These are phyloP conservation scores for Lathamus discolor DNA, from an alignment of 2,113 vertebrate species.

Conservation along the genomic window DNA sequence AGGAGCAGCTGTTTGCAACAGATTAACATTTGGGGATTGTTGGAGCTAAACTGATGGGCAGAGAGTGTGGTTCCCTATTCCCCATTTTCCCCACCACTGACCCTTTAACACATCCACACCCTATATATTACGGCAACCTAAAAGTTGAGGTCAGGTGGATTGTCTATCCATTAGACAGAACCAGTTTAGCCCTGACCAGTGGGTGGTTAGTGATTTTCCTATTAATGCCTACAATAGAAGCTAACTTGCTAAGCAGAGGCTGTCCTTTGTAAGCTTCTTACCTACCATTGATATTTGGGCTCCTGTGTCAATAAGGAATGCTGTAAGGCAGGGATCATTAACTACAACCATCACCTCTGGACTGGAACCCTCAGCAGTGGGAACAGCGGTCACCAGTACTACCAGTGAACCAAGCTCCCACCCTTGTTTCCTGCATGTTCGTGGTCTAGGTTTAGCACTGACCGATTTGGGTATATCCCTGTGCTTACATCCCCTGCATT, in stretches of 20 bases:
- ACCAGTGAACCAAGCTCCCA: neutral
- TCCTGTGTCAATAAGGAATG: neutral
- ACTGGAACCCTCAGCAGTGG: neutral
- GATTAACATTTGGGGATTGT: neutral
- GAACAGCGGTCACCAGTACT: neutral
- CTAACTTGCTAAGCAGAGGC: neutral
- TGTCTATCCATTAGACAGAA: neutral
- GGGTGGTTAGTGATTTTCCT: neutral
- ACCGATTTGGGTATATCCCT: neutral
- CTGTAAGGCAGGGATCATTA: neutral
- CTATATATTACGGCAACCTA: neutral
- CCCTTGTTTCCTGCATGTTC: neutral
- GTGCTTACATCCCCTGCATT: neutral
- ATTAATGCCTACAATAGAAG: neutral
- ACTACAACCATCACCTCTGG: neutral
- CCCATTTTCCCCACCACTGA: neutral
- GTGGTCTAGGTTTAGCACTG: neutral
- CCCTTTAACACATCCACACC: neutral
- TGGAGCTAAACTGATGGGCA: neutral
- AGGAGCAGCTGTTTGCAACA: slow-evolving; percentile 22
- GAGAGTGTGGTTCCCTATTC: neutral
- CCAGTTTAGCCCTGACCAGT: neutral
- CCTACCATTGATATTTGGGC: accelerated
- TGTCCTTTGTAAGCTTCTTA: neutral
- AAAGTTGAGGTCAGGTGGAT: neutral